A percentile compares a stretch with the other conserved stretches of the same genome.
Conservation (phyloP, 2,888 invertebrate genomes). For the Amphipyra berbera region DNA sequence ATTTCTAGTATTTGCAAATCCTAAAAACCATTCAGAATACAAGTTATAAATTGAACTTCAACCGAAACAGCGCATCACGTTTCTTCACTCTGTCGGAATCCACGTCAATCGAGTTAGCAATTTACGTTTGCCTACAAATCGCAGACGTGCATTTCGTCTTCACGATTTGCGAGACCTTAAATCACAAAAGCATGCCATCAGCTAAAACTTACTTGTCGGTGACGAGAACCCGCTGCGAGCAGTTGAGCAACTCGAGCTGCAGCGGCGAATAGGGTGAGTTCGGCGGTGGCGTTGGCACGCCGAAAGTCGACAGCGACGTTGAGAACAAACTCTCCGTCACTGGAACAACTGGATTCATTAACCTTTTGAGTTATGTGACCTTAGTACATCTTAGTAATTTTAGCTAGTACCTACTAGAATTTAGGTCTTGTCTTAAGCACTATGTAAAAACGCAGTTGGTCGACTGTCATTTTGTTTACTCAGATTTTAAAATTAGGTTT, state of each 20-base stretch:
- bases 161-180: constrained; percentile 4
- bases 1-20: too few relatives aligned
- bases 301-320: constrained; percentile 91
- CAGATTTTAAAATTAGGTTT: too few relatives aligned
- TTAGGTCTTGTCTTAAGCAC: too few relatives aligned
- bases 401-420: neutral
- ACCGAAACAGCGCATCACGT: constrained; percentile 7
- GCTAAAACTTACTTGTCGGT: constrained; percentile 78
- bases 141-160: neutral
- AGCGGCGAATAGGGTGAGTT: constrained; percentile 92
- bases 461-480: too few relatives aligned
- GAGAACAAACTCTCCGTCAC: constrained; percentile 93
- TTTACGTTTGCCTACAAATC: too few relatives aligned
- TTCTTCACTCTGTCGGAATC: constrained; percentile 7
- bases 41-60: neutral
- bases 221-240: constrained; percentile 86
- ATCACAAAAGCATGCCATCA: constrained; percentile 9
- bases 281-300: constrained; percentile 92
- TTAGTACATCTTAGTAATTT: constrained; percentile 45
- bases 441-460: too few relatives aligned
- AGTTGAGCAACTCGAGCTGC: constrained; percentile 91
- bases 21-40: too few relatives aligned
- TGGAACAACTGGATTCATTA: constrained; percentile 69
- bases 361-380: constrained; percentile 46
- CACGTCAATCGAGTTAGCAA: too few relatives aligned